phyloP scores from a whole-genome alignment of 1,140 invertebrate species.

The Andrena cerasifolii region DNA sequence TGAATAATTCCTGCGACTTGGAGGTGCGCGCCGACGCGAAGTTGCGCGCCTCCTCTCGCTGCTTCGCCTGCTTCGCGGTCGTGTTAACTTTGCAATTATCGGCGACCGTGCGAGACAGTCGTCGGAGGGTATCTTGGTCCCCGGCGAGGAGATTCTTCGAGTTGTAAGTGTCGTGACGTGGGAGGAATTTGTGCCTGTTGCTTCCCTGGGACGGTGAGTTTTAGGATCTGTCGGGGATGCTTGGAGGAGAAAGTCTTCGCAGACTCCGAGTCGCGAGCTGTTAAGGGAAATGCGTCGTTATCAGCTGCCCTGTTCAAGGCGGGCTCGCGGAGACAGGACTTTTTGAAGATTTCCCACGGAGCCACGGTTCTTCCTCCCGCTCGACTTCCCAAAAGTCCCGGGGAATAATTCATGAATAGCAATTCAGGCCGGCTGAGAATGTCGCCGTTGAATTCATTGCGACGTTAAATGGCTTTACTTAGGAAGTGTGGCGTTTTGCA shows the following conservation, averaged over 20 bases:
- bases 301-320: background rate
- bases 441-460: slow-evolving; percentile 17
- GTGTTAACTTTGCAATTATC: slow-evolving; percentile 27
- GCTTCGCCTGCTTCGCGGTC: background rate
- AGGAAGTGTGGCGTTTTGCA: slow-evolving; percentile 26
- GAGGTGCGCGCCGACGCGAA: background rate
- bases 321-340: background rate
- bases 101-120: background rate
- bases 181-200: slow-evolving; percentile 8
- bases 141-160: too few relatives aligned
- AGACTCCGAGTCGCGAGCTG: too few relatives aligned
- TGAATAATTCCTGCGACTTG: slow-evolving; percentile 24
- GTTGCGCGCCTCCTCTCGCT: slow-evolving; percentile 1
- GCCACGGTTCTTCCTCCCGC: background rate
- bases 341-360: background rate
- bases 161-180: background rate
- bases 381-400: background rate
- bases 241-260: too few relatives aligned
- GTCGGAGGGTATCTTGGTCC: background rate
- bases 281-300: slow-evolving; percentile 32
- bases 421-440: slow-evolving; percentile 18
- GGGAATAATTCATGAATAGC: slow-evolving; percentile 33
- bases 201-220: background rate
- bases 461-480: slow-evolving; percentile 33
- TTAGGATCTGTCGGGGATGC: too few relatives aligned